Evolutionary conservation across 2,113 vertebrate species (phyloP), one percentile per base, ranked within the genome.

Genomic region (Bujurquina vittata): DNA sequence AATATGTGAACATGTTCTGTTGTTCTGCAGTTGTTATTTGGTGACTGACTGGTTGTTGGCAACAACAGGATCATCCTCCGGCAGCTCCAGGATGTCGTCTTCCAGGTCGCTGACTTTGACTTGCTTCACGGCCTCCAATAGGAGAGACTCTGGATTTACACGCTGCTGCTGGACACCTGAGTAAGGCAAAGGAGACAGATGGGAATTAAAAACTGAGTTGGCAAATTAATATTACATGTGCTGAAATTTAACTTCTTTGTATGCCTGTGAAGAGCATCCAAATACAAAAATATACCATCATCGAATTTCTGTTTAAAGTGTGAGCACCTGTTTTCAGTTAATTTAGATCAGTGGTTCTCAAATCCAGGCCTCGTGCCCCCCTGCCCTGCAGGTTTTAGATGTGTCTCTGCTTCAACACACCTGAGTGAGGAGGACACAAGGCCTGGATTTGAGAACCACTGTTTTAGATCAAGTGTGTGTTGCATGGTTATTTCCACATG

Each of bases 91-190:
- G 82, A 97, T 91, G 93, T 99, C 98, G 1, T 99, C 98, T 67
- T 99, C 97, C 91, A 99, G 87, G 90, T 98, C 97, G 85, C 92
- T 98, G 89, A 99, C 97, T 95, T 99, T 99, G 80, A 98, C 98
- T 93, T 99, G 98, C 93, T 99, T 99, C 74, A 97, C 98, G 1
- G 94, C 98, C 91, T 99, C 97, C 91, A 99, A 94, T 87, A 99
- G 96, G 77, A 99, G 93, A 67, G 97, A 96, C 82, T 99, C 97
- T 3, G 96, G 95, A 17, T 96, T 96, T 11, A 96, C 94, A 33
- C 96, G 95, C 80, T 95, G 90, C 31, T 97, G 97, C 67, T 97
- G 96, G 75, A 98, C 91, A 87, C 98, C 98, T 99, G 84, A 67
- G 10, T 1, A 35, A 14, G 73, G 14, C 8, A 23, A 33, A 10